Conservation (phyloP, 1,140 invertebrate genomes). For the Apolygus lucorum region DNA sequence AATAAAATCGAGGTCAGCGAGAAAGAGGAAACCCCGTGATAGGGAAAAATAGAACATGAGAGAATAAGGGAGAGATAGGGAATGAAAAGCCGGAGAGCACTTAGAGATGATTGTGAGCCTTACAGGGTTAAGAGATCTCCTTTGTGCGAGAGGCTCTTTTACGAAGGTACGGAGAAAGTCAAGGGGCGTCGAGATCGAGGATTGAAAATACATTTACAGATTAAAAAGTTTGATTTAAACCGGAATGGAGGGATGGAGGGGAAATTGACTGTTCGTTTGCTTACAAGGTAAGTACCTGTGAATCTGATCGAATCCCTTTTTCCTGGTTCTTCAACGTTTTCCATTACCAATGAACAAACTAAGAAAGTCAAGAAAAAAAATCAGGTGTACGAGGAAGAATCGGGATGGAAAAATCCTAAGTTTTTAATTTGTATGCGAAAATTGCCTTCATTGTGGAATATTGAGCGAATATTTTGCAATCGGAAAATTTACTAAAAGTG, state of each 20-base stretch:
- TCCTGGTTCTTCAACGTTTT: too few relatives aligned
- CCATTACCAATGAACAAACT: too few relatives aligned
- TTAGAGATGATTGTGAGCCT: slow-evolving; percentile 17
- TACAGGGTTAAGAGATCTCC: slow-evolving; percentile 12
- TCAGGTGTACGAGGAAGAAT: too few relatives aligned
- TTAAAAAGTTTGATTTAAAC: slow-evolving; percentile 22
- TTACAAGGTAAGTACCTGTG: too few relatives aligned
- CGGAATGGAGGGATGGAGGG: background rate
- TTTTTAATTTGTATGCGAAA: too few relatives aligned
- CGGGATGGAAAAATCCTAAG: too few relatives aligned
- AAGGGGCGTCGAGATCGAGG: background rate
- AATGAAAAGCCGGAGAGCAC: slow-evolving; percentile 14
- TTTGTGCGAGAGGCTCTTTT: slow-evolving; percentile 8
- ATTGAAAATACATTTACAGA: slow-evolving; percentile 21
- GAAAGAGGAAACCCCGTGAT: background rate
- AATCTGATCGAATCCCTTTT: too few relatives aligned
- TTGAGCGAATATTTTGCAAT: too few relatives aligned
- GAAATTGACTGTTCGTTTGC: too few relatives aligned
- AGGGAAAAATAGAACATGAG: background rate
- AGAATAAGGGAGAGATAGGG: background rate
- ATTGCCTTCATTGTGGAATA: too few relatives aligned
- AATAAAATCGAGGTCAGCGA: background rate
- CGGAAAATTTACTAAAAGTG: too few relatives aligned
- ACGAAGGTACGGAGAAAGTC: background rate
- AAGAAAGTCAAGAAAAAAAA: too few relatives aligned